Base-by-base conservation (phyloP, 2,113 vertebrate species). In the Oncorhynchus mykiss region DNA sequence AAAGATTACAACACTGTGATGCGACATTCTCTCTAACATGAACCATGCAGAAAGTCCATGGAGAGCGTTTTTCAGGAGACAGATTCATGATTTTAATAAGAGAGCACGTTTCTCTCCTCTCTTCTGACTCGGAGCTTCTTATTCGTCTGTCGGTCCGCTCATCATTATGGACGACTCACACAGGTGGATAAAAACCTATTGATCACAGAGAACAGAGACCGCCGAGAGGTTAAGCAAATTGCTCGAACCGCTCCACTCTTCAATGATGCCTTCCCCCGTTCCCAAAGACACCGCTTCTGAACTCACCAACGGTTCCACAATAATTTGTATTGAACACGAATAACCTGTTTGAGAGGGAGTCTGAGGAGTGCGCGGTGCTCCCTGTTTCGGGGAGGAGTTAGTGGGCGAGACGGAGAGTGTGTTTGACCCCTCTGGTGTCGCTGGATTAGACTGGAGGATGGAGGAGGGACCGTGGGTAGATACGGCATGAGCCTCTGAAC, bases 291-390 rank as follows among this genome's bases (percentile, higher is more conserved):
- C 49, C 80, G 25, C 18, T 16, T 76, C 70, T 69, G 69, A 81
- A 81, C 79, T 71, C 51, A 0, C 39, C 0, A 60, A 64, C 67
- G 78, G 51, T 74, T 79, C 76, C 75, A 73, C 54, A 75, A 67
- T 80, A 48, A 84, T 89, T 81, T 89, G 85, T 90, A 92, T 92
- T 92, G 89, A 92, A 90, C 89, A 82, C 91, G 93, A 92, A 90
- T 51, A 51, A 82, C 80, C 80, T 45, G 39, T 82, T 77, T 62
- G 49, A 39, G 24, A 75, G 75, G 48, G 60, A 34, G 11, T 45
- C 11, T 45, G 39, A 45, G 9, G 39, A 45, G 39, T 45, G 2
- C 5, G 13, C 4, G 13, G 24, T 5, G 24, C 13, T 1, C 64
- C 64, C 24, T 5, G 22, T 24, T 29, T 27, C 0, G 64, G 13